A percentile compares a stretch with the other conserved stretches of the same genome.
These are phyloP conservation scores for Antechinus flavipes DNA, from an alignment of 2,113 vertebrate species.

Conservation along the genomic window DNA sequence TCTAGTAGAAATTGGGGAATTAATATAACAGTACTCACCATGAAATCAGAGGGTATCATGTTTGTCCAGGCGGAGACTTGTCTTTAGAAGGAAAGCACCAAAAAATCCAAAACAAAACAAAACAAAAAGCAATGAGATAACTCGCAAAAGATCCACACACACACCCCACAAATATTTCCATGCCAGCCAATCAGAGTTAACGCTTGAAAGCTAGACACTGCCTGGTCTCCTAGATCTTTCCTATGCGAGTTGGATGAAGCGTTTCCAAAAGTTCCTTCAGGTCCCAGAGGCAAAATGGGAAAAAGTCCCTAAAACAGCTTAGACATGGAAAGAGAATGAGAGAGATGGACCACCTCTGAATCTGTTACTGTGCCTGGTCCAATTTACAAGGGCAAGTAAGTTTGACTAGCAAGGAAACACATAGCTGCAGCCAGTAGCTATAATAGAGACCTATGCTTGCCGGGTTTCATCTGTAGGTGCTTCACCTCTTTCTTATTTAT, in stretches of 20 bases:
- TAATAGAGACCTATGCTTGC: not conserved
- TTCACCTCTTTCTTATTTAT: not conserved
- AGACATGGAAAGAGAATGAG: not conserved
- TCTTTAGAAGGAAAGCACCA: slow-evolving; percentile 45
- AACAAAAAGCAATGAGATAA: not conserved
- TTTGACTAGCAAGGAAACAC: not conserved
- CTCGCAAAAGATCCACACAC: not conserved
- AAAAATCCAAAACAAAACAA: not conserved
- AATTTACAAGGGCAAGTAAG: not conserved
- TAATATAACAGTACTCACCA: slow-evolving; percentile 47
- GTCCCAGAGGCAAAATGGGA: not conserved
- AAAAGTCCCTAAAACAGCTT: not conserved
- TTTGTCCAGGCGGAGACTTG: not conserved
- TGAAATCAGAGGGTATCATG: slow-evolving; percentile 59
- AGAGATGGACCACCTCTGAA: not conserved
- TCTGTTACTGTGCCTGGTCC: not conserved
- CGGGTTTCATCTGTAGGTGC: not conserved
- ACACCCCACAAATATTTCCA: not conserved
- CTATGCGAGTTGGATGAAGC: not conserved
- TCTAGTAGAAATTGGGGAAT: not conserved
- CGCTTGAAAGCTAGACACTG: not conserved
- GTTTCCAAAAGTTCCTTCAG: not conserved
- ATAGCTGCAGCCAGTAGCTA: not conserved
- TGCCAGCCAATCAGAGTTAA: not conserved
- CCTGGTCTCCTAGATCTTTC: not conserved